Percentiles rank a stretch among this genome's conserved stretches.
Evolutionary conservation across 2,113 vertebrate species (phyloP).

Genomic region (Notothenia rossii): DNA sequence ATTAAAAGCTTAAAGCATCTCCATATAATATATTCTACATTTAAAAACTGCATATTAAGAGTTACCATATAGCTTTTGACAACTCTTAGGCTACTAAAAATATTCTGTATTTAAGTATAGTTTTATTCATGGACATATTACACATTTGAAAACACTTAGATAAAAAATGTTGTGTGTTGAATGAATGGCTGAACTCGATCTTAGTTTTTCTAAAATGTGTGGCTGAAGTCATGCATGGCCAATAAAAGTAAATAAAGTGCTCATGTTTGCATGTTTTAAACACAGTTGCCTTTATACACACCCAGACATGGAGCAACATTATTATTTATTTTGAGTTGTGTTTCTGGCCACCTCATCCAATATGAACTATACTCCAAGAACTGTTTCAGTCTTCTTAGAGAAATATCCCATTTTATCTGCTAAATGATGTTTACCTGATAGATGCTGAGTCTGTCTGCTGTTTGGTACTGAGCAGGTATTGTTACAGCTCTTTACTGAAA

Average conservation of each 20-base stretch:
- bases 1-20: background rate
- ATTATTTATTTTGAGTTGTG: background rate
- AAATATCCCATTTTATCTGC: no score
- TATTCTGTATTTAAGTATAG: no score
- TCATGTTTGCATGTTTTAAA: background rate
- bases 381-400: no score
- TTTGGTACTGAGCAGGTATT: no score
- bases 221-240: background rate
- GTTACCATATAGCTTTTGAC: no score
- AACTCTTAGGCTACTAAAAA: no score
- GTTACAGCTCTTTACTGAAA: no score
- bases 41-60: background rate
- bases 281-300: background rate
- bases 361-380: no score
- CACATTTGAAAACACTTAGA: background rate
- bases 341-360: background rate
- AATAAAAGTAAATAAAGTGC: background rate
- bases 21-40: background rate
- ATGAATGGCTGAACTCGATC: background rate
- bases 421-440: no score
- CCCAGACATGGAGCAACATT: background rate
- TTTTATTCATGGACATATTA: no score
- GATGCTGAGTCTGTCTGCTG: no score
- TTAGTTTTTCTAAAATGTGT: background rate
- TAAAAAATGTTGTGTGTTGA: background rate